Conservation (phyloP, 1,140 invertebrate species). For the Pseudachorutes palmiensis region DNA sequence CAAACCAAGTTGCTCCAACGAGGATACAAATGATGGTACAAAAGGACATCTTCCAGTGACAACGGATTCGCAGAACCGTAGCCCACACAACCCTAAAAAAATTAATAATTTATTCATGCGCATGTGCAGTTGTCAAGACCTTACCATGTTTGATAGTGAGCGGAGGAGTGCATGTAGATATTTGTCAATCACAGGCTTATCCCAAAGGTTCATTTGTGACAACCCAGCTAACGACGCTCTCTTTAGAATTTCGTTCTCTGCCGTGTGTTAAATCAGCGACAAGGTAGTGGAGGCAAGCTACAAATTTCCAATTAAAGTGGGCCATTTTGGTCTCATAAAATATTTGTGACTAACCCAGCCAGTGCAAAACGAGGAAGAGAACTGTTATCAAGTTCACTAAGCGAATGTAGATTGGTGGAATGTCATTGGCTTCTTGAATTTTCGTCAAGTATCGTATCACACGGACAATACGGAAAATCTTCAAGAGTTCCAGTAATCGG, state of each 20-base stretch:
- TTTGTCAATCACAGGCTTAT: conserved; percentile 5
- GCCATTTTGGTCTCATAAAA: no score
- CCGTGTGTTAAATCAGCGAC: conserved; percentile 15
- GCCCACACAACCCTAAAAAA: conserved; percentile 19
- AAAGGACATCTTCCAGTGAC: conserved; percentile 17
- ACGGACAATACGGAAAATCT: conserved; percentile 19
- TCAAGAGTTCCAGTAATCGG: conserved; percentile 17
- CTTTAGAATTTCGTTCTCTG: background rate
- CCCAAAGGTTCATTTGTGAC: conserved; percentile 18
- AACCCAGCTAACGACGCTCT: conserved; percentile 14
- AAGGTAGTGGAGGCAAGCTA: conserved; percentile 20
- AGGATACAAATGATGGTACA: conserved; percentile 23
- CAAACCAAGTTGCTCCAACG: conserved; percentile 19
- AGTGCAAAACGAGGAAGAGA: conserved; percentile 17
- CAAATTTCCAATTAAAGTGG: no score
- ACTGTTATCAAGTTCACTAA: conserved; percentile 17
- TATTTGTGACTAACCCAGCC: no score
- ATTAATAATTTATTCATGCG: background rate
- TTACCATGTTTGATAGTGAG: conserved; percentile 24
- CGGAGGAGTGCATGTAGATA: conserved; percentile 17
- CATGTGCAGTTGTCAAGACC: conserved; percentile 2
- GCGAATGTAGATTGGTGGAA: conserved; percentile 9
- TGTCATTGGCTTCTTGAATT: conserved; percentile 16
- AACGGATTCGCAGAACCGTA: conserved; percentile 14
- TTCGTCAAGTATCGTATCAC: conserved; percentile 16